Evolutionary conservation across 2,113 vertebrate species (phyloP), one percentile per base, ranked within the genome.

Genomic region (Stomatorhinus ivindoensis): DNA sequence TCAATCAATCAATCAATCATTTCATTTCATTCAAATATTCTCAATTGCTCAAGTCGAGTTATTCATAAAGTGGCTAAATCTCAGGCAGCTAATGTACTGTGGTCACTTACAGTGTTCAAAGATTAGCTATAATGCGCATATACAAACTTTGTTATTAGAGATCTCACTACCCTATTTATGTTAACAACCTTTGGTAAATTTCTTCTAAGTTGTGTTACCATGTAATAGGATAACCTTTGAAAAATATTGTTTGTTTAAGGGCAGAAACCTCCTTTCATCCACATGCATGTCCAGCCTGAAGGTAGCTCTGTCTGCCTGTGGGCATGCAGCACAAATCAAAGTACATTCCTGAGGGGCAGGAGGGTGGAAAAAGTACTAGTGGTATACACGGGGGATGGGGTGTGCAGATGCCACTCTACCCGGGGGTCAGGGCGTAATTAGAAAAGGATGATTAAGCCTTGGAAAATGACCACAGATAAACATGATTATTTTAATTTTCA

Each of bases 291-390:
- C 11, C 46, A 27, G 21, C 1, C 46, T 6, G 21, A 50, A 27
- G 47, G 46, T 27, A 47, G 44, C 10, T 44, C 47, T 51, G 84
- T 31, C 46, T 65, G 31, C 55, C 17, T 21, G 87, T 69, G 58
- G 55, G 55, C 5, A 1, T 87, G 51, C 50, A 39, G 86, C 86
- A 13, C 83, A 50, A 86, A 86, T 86, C 10, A 86, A 19, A 24
- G 83, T n/a, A 48, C 83, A 87, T 87, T 87, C 86, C 86, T 87
- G 15, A 39, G 51, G 17, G 51, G 86, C 86, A 87, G 35, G 86
- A 55, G 50, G 86, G 31, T 55, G 86, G 86, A 87, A 87, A 87
- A 19, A 17, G 31, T 27, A 35, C 51, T 31, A 17, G 48, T 51
- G n/a, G 27, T 35, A 24, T 31, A 87, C 51, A 87, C 51, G 10